A percentile compares a stretch with the other conserved stretches of the same genome.
Evolutionary conservation across 1,140 invertebrate species (phyloP).

Genomic region (Drosophila ananassae): DNA sequence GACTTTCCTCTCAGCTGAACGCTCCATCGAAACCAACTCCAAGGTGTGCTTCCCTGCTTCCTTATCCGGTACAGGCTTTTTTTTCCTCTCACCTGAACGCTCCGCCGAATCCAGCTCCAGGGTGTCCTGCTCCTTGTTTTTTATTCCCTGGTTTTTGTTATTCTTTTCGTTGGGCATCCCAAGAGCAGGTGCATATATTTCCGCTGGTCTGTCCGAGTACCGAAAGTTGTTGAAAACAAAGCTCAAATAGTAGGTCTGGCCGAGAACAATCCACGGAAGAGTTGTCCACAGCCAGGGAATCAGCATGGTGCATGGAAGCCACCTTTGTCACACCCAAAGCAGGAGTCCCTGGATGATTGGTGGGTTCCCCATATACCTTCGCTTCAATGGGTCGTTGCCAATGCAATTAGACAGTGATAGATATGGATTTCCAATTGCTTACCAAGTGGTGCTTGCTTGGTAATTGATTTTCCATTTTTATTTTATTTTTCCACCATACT

Average conservation of each 20-base stretch:
- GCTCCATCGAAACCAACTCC: conserved; percentile 26
- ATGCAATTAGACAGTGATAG: conserved; percentile 22
- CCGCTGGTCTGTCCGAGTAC: not conserved
- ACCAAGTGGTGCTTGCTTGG: not conserved
- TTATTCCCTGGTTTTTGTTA: not conserved
- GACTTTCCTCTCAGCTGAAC: not conserved
- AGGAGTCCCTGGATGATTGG: not conserved
- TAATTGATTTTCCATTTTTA: conserved; percentile 6
- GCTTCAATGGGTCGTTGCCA: conserved; percentile 16
- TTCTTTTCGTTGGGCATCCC: not conserved
- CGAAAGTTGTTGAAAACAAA: conserved; percentile 65
- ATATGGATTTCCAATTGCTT: not conserved
- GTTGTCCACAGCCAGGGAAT: conserved; percentile 35
- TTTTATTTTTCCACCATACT: not conserved
- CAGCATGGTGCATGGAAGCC: conserved; percentile 28
- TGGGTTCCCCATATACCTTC: conserved; percentile 58
- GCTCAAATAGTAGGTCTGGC: conserved; percentile 66
- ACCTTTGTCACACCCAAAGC: not conserved
- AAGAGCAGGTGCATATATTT: not conserved
- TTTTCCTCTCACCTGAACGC: not conserved
- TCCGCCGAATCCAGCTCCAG: conserved; percentile 30
- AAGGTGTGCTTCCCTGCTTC: conserved; percentile 1
- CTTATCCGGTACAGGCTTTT: not conserved
- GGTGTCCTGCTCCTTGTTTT: not conserved
- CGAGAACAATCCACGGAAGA: conserved; percentile 38